Percentiles rank a stretch among this genome's conserved stretches.
These are phyloP conservation scores for Drosophila anomalata DNA, from an alignment of 2,888 invertebrate genomes.

Conservation along the genomic window DNA sequence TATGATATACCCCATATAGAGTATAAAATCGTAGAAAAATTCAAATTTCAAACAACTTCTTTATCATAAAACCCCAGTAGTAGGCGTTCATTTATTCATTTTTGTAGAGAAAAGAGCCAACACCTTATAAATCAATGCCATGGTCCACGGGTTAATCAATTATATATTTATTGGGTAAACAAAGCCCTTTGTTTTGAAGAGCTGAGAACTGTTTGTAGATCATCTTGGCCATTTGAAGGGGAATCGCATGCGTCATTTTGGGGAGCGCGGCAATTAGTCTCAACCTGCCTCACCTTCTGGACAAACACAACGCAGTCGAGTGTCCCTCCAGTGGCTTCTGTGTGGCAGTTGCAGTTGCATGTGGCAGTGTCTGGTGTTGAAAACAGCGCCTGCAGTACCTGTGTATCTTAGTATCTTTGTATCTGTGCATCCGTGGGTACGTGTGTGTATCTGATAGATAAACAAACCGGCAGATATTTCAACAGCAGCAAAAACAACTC, in stretches of 20 bases:
- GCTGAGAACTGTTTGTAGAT: no score
- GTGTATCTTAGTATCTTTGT: conserved; percentile 21
- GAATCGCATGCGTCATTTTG: neutral
- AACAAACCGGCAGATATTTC: conserved; percentile 53
- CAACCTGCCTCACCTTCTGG: conserved; percentile 1
- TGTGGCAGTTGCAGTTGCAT: conserved; percentile 2
- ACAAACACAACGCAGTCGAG: conserved; percentile 15
- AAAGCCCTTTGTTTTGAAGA: neutral
- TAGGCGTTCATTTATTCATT: no score
- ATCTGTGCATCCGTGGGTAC: conserved; percentile 14
- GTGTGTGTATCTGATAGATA: conserved; percentile 54
- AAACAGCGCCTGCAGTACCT: conserved; percentile 26
- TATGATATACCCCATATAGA: no score
- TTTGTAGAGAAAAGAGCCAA: no score
- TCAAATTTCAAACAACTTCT: no score
- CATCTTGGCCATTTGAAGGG: no score
- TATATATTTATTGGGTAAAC: neutral
- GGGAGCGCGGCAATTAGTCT: conserved; percentile 14
- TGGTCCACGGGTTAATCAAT: neutral
- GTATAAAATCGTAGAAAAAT: no score
- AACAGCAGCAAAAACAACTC: conserved; percentile 34
- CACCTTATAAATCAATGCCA: neutral
- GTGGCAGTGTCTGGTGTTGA: conserved; percentile 28
- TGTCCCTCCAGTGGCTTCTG: neutral
- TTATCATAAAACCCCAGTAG: no score